Percentiles rank a stretch among this genome's conserved stretches.
These are phyloP conservation scores for Colaptes auratus DNA, from an alignment of 2,113 vertebrate genomes.

Conservation along the genomic window DNA sequence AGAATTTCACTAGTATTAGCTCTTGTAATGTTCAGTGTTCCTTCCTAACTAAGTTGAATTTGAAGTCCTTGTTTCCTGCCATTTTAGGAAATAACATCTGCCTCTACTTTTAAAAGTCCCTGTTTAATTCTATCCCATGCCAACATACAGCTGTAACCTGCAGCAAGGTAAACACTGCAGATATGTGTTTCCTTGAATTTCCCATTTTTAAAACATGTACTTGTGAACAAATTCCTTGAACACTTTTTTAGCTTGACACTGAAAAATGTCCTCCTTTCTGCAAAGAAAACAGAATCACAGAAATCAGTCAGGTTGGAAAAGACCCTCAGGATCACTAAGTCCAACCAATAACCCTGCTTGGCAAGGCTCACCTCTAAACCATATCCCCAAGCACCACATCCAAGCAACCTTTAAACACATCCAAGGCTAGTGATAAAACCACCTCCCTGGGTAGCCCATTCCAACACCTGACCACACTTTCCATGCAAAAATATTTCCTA, in stretches of 20 bases:
- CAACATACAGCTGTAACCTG: neutral
- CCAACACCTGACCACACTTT: no score
- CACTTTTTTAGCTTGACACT: neutral
- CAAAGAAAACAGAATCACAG: neutral
- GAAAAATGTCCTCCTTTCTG: neutral
- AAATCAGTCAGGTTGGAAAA: no score
- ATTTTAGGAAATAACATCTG: neutral
- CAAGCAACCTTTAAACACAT: no score
- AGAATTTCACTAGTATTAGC: neutral
- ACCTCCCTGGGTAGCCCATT: no score
- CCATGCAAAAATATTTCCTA: no score
- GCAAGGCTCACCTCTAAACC: no score
- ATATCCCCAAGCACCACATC: no score
- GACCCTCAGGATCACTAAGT: no score
- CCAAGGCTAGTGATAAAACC: no score
- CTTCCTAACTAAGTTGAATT: neutral
- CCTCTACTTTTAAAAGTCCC: neutral
- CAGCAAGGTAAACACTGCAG: neutral
- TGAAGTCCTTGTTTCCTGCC: neutral
- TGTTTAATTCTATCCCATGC: neutral
- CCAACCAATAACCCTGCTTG: no score
- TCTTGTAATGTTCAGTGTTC: neutral
- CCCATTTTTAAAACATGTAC: neutral
- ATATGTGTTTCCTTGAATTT: neutral
- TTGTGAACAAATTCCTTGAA: neutral